These are phyloP conservation scores for Epinephelus awoara DNA, from an alignment of 2,797 vertebrate genomes.

Conservation along the genomic window DNA sequence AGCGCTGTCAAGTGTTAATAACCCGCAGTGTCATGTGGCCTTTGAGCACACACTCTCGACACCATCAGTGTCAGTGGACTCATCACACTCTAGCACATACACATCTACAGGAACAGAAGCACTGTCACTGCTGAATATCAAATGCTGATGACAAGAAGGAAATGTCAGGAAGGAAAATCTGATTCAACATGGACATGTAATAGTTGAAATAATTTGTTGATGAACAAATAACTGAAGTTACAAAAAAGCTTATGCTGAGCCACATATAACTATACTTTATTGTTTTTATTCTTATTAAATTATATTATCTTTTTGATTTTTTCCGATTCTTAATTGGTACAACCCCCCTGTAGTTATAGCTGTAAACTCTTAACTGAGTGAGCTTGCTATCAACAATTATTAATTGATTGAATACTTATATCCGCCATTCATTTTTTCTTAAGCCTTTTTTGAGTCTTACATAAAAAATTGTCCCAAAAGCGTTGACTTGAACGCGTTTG, in stretches of 20 bases:
- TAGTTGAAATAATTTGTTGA: background rate
- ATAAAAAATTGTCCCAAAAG: background rate
- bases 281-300: background rate
- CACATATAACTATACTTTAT: background rate
- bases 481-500: constrained; percentile 1
- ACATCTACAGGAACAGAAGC: constrained; percentile 52
- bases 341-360: background rate
- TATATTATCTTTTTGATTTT: background rate
- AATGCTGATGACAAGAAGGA: constrained; percentile 3
- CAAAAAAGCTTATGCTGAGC: background rate
- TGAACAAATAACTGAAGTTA: constrained; percentile 1
- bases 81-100: constrained; percentile 55
- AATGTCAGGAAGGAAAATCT: constrained; percentile 1
- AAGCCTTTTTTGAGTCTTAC: background rate
- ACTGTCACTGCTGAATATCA: background rate
- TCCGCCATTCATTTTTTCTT: background rate
- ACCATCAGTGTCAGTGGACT: constrained; percentile 60
- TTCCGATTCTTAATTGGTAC: background rate
- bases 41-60: constrained; percentile 56
- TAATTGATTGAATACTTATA: background rate
- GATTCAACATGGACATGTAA: background rate
- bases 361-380: background rate
- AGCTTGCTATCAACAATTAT: background rate
- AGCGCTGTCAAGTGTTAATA: constrained; percentile 84
- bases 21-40: constrained; percentile 76